Evolutionary conservation across 2,113 vertebrate species (phyloP).

Genomic region (Rhipidura dahli): DNA sequence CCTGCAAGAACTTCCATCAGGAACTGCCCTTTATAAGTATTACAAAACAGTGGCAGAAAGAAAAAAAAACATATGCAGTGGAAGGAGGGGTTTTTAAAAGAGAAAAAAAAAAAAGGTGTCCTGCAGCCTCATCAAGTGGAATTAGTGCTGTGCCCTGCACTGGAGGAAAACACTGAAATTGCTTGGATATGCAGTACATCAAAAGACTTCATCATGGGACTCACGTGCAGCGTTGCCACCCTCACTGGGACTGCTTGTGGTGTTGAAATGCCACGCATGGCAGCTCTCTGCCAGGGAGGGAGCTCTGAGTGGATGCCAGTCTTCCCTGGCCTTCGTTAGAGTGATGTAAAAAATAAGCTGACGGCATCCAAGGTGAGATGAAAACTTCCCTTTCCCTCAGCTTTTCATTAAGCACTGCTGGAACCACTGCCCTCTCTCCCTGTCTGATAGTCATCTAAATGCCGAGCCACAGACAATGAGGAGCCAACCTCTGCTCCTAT

Average conservation of each 20-base stretch:
- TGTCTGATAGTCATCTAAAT: not conserved
- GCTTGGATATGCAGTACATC: not conserved
- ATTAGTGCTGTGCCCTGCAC: not conserved
- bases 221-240: not conserved
- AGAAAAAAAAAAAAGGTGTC: not conserved
- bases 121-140: not conserved
- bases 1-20: not conserved
- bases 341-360: not conserved
- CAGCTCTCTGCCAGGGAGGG: not conserved
- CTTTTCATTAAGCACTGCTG: conserved; percentile 12
- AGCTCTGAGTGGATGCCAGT: not conserved
- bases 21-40: not conserved
- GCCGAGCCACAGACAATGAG: not conserved
- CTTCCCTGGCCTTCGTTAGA: not conserved
- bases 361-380: not conserved
- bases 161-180: not conserved
- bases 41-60: not conserved
- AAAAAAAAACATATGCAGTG: not conserved
- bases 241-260: not conserved
- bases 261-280: not conserved
- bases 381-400: not conserved
- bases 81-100: not conserved
- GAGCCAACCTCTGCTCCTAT: conserved; percentile 32
- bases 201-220: not conserved
- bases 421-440: not conserved